Evolutionary conservation across 2,888 invertebrate species (phyloP), one percentile per base, ranked within the genome.

Genomic region (Mesodorylaimus sp.): DNA sequence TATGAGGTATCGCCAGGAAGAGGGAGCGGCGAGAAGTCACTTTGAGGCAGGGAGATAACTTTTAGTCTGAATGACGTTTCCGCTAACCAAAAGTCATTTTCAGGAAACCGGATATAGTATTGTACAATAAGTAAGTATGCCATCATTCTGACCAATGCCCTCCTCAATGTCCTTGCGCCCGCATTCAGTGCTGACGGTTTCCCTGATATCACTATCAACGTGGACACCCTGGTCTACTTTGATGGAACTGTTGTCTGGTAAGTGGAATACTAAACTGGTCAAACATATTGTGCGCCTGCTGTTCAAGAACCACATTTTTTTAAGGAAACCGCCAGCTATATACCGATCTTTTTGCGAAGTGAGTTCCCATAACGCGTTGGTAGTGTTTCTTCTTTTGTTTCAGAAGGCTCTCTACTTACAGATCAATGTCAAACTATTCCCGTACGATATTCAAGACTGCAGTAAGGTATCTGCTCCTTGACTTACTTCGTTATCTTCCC

Each of bases 401-500:
- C 7, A 32, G 7, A 32, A 32, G 16, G 16, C 16, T 36, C 21
- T 37, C 3, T 26, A 47, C 27, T 47, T 57, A 47, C 49, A 64
- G 63, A 65, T 64, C 47, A 61, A 64, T 46, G 62, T 64, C 16
- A 60, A 57, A 2, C 63, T 61, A 61, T 64, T 65, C 39, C 64
- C 64, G 1, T 64, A 64, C 52, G 64, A 64, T 24, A n/a, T 10
- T n/a, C 47, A 46, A 38, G 3, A 43, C 10, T 46, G 47, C 23
- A n/a, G n/a, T n/a, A n/a, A n/a, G n/a, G n/a, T n/a, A n/a, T n/a
- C n/a, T n/a, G n/a, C n/a, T n/a, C n/a, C n/a, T n/a, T n/a, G n/a
- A n/a, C n/a, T n/a, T n/a, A n/a, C n/a, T n/a, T n/a, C n/a, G n/a
- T n/a, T n/a, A n/a, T n/a, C n/a, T n/a, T n/a, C n/a, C n/a, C n/a